A percentile compares a stretch with the other conserved stretches of the same genome.
Evolutionary conservation across 2,113 vertebrate species (phyloP).

Genomic region (Fregetta grallaria): DNA sequence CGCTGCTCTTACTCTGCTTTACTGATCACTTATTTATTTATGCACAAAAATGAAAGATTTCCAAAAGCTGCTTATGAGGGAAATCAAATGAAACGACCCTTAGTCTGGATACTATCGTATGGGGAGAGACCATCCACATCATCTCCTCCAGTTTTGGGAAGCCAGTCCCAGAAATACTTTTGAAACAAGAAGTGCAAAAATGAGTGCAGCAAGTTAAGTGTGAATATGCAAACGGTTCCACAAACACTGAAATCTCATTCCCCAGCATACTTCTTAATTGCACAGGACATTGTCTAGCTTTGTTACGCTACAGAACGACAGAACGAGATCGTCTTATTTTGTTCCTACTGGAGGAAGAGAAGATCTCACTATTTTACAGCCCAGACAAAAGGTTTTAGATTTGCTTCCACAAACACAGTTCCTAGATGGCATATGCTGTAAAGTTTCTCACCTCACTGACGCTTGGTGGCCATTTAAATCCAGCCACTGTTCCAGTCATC

Average conservation of each 20-base stretch:
- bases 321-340: background rate
- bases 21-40: background rate
- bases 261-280: background rate
- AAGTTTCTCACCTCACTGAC: constrained; percentile 80
- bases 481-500: constrained; percentile 88
- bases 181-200: background rate
- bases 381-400: background rate
- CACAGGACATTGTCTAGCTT: background rate
- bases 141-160: background rate
- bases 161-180: background rate
- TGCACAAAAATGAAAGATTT: background rate
- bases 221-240: background rate
- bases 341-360: background rate
- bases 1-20: background rate
- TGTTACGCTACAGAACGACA: background rate
- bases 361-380: background rate
- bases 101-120: no score
- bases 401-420: background rate
- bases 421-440: background rate
- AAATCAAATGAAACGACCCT: background rate
- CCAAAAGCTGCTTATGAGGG: background rate
- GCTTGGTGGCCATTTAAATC: constrained; percentile 94
- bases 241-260: background rate
- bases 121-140: background rate
- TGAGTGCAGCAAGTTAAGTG: background rate